Percentiles rank a stretch among this genome's conserved stretches.
These are phyloP conservation scores for Peromyscus aztecus DNA, from an alignment of 2,797 vertebrate species.

Conservation along the genomic window DNA sequence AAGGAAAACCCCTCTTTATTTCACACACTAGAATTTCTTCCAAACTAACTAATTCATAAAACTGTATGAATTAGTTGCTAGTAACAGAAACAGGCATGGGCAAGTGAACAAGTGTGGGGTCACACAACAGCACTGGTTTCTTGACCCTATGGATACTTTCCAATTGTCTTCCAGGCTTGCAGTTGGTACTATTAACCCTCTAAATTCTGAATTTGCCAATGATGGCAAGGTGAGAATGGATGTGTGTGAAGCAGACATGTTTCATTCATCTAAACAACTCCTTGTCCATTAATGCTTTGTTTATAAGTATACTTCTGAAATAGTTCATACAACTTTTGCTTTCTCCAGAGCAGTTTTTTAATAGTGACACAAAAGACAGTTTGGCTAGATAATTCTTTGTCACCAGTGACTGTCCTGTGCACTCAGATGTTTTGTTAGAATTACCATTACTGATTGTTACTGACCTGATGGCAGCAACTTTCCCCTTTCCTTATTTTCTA, in stretches of 20 bases:
- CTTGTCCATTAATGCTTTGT: constrained; percentile 14
- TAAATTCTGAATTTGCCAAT: constrained; percentile 38
- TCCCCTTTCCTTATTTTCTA: constrained; percentile 58
- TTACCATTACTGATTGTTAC: not conserved
- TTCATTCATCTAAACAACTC: constrained; percentile 55
- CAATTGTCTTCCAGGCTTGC: not conserved
- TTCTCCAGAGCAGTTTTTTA: constrained; percentile 45
- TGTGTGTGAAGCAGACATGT: not conserved
- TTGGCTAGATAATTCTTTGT: not conserved
- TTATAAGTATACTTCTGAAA: constrained; percentile 1
- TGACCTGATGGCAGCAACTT: not conserved
- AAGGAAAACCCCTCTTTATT: not conserved
- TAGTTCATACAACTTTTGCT: not conserved
- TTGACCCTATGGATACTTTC: not conserved
- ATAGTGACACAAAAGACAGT: not conserved
- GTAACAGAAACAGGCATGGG: constrained; percentile 6
- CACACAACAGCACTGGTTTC: not conserved
- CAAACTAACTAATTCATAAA: constrained; percentile 46
- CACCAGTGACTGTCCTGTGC: not conserved
- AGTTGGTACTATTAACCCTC: not conserved
- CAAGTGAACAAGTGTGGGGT: not conserved
- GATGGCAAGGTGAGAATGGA: not conserved
- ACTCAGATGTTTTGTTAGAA: not conserved
- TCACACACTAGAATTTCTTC: constrained; percentile 17
- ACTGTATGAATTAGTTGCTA: not conserved